Evolutionary conservation across 2,113 vertebrate genomes (phyloP).

Genomic region (Crocuta crocuta): DNA sequence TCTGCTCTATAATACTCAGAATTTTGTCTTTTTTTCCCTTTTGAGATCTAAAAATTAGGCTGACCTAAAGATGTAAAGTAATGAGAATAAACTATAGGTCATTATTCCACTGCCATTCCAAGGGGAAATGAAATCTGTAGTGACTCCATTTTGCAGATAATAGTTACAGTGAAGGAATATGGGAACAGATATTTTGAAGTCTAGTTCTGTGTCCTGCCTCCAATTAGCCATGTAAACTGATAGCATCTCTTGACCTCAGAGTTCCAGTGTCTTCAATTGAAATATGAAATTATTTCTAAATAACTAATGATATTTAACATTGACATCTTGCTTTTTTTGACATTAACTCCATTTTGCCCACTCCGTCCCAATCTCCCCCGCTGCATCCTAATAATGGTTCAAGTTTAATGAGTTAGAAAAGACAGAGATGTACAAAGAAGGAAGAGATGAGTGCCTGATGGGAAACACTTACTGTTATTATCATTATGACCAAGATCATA

Average conservation of each 20-base stretch:
- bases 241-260: not conserved
- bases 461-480: not conserved
- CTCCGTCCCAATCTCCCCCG: not conserved
- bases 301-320: not conserved
- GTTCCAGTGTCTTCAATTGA: not conserved
- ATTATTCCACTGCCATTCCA: not conserved
- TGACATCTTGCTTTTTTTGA: not conserved
- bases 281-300: not conserved
- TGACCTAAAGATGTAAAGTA: not conserved
- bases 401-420: conserved; percentile 5
- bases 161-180: not conserved
- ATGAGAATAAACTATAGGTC: not conserved
- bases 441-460: not conserved
- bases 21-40: not conserved
- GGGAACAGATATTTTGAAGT: not conserved
- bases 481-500: not conserved
- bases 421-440: not conserved
- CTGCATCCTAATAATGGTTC: not conserved
- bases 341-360: not conserved
- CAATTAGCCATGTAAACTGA: not conserved
- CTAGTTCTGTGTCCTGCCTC: not conserved
- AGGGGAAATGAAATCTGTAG: not conserved
- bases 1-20: not conserved
- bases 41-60: conserved; percentile 3
- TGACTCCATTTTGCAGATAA: not conserved